Conservation (phyloP, 2,113 vertebrate genomes). For the Psophia crepitans region DNA sequence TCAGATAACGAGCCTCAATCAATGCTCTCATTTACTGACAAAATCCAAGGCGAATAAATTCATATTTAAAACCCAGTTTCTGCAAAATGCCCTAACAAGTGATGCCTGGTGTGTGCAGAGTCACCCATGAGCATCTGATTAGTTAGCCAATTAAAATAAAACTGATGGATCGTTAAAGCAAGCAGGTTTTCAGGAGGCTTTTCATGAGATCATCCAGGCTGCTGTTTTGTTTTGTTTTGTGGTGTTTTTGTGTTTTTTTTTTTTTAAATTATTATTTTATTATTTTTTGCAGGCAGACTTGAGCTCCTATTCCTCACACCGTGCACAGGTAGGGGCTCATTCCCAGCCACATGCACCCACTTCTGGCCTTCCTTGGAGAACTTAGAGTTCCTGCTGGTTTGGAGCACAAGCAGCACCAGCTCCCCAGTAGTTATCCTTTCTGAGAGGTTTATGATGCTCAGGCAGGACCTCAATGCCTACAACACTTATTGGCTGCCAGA, state of each 20-base stretch:
- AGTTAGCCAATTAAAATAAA: constrained; percentile 34
- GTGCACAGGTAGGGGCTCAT: neutral
- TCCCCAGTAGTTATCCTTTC: neutral
- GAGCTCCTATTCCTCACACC: neutral
- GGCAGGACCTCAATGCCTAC: neutral
- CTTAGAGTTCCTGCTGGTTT: neutral
- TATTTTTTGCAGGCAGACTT: neutral
- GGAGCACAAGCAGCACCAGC: neutral
- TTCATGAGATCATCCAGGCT: neutral
- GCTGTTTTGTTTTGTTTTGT: neutral
- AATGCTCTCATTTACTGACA: neutral
- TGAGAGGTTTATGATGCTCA: neutral
- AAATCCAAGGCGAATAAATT: neutral
- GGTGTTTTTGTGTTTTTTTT: too few species aligned
- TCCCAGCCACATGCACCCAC: rapidly evolving
- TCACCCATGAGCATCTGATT: constrained; percentile 9
- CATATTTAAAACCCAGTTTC: constrained; percentile 16
- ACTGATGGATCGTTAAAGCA: neutral
- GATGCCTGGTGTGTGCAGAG: neutral
- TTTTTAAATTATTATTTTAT: too few species aligned
- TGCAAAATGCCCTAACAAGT: neutral
- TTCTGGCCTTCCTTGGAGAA: neutral
- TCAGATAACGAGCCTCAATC: constrained; percentile 29
- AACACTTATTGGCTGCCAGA: neutral
- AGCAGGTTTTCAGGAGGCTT: neutral